Evolutionary conservation across 2,888 invertebrate genomes (phyloP).

Genomic region (Drosophila testacea): DNA sequence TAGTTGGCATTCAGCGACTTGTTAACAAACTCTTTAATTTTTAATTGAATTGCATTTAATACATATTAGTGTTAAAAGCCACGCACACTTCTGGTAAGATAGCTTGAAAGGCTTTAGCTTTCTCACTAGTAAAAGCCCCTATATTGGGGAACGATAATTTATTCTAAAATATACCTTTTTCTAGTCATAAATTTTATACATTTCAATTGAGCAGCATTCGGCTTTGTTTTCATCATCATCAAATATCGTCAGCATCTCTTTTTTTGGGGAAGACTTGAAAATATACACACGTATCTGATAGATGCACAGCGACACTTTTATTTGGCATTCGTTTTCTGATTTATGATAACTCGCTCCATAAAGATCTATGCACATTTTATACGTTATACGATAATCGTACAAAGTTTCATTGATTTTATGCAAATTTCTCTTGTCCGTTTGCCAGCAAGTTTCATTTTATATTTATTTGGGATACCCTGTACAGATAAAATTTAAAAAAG

Average conservation of each 20-base stretch:
- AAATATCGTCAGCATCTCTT: slow-evolving; percentile 54
- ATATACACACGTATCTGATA: slow-evolving; percentile 40
- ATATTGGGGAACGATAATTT: slow-evolving; percentile 57
- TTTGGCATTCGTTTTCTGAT: slow-evolving; percentile 65
- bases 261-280: slow-evolving; percentile 20
- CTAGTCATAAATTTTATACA: slow-evolving; percentile 66
- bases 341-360: slow-evolving; percentile 76
- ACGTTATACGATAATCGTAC: slow-evolving; percentile 38
- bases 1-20: slow-evolving; percentile 37
- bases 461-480: slow-evolving; percentile 30
- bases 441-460: slow-evolving; percentile 35
- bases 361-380: slow-evolving; percentile 58
- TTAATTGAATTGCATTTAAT: slow-evolving; percentile 62
- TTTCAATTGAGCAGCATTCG: slow-evolving; percentile 76
- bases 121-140: slow-evolving; percentile 26
- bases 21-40: slow-evolving; percentile 57
- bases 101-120: neutral
- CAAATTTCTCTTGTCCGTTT: slow-evolving; percentile 57
- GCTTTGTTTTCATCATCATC: slow-evolving; percentile 63
- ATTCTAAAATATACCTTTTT: slow-evolving; percentile 48
- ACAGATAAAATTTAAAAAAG: neutral
- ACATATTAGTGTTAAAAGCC: slow-evolving; percentile 25
- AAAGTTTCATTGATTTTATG: slow-evolving; percentile 71
- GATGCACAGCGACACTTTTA: slow-evolving; percentile 74
- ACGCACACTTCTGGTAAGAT: neutral